Percentiles rank a stretch among this genome's conserved stretches.
Conservation (phyloP, 2,888 invertebrate genomes). For the Harpalus rubripes region DNA sequence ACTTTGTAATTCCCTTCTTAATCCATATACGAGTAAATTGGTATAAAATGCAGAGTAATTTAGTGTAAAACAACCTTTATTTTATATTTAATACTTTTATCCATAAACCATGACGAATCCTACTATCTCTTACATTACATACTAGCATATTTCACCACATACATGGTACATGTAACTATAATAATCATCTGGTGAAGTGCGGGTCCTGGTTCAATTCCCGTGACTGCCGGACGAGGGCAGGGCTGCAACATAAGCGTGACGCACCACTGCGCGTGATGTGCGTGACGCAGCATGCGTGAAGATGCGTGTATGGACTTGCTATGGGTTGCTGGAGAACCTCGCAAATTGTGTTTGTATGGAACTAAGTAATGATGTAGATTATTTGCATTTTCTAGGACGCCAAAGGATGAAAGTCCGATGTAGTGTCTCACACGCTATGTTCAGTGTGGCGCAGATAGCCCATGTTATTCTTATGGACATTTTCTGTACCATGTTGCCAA, state of each 20-base stretch:
- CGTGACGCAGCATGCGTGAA: neutral
- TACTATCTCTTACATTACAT: neutral
- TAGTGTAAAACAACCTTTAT: neutral
- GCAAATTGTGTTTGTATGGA: too few species aligned
- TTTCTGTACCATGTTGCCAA: too few species aligned
- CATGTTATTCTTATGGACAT: too few species aligned
- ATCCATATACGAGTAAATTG: neutral
- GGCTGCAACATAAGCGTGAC: neutral
- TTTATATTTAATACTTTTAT: neutral
- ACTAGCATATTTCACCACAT: neutral
- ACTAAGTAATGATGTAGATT: slow-evolving; percentile 10
- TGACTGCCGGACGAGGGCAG: neutral
- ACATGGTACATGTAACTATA: neutral
- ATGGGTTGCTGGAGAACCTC: too few species aligned
- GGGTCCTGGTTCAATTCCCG: neutral
- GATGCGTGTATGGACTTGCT: too few species aligned
- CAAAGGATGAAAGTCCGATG: too few species aligned
- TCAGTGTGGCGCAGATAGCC: too few species aligned
- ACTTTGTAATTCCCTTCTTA: too few species aligned
- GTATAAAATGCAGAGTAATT: neutral
- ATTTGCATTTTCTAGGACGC: neutral
- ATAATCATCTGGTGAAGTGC: neutral
- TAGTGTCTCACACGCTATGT: too few species aligned
- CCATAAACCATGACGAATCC: neutral
- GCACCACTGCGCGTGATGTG: neutral